These are phyloP conservation scores for Orycteropus afer DNA, from an alignment of 2,113 vertebrate species.

Conservation along the genomic window DNA sequence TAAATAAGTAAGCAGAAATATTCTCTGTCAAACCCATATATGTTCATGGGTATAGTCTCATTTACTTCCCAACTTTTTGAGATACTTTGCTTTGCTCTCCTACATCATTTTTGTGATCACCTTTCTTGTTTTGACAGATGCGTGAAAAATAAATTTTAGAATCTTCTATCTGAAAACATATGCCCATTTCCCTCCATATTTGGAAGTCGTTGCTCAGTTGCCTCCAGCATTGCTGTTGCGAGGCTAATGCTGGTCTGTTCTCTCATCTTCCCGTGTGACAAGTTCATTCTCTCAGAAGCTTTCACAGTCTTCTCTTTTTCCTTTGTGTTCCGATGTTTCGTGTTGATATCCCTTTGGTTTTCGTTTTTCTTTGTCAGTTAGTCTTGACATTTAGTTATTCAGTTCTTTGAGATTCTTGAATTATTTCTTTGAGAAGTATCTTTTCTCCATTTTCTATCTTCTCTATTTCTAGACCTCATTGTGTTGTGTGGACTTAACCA, in stretches of 20 bases:
- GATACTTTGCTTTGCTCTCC: too few relatives aligned
- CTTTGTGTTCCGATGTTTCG: not conserved
- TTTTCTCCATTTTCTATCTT: not conserved
- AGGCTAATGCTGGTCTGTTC: not conserved
- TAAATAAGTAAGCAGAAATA: too few relatives aligned
- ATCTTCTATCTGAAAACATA: not conserved
- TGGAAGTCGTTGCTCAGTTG: not conserved
- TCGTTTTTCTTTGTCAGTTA: not conserved
- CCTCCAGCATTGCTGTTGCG: not conserved
- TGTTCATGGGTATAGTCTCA: too few relatives aligned
- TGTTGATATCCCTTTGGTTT: not conserved
- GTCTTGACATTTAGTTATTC: not conserved
- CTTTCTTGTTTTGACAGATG: not conserved
- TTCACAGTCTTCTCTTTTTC: not conserved
- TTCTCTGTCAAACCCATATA: too few relatives aligned
- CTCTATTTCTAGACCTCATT: not conserved
- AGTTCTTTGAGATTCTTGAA: not conserved
- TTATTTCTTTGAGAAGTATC: not conserved
- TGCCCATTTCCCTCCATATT: not conserved
- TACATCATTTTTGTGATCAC: not conserved
- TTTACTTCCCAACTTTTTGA: too few relatives aligned
- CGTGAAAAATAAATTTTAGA: not conserved
- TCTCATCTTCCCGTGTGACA: accelerated
- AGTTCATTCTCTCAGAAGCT: not conserved
- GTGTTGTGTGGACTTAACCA: not conserved